Percentiles rank a stretch among this genome's conserved stretches.
phyloP scores from a whole-genome alignment of 1,140 invertebrate species.

The Pseudomyrmex sp. region DNA sequence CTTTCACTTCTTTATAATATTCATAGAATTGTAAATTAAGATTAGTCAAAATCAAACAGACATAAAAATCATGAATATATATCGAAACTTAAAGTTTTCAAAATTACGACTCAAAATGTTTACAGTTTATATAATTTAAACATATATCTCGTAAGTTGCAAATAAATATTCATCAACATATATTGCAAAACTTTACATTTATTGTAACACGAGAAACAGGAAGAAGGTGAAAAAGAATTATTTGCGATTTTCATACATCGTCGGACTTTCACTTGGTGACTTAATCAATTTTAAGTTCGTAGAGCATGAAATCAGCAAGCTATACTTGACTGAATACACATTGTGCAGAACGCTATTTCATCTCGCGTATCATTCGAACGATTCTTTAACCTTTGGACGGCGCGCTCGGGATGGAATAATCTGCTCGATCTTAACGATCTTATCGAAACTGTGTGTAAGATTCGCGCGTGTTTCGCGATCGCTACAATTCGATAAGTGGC shows the following conservation, averaged over 20 bases:
- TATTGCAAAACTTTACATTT: neutral
- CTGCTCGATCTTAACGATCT: neutral
- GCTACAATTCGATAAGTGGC: neutral
- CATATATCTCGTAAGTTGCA: no score
- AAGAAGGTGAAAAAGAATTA: constrained; percentile 20
- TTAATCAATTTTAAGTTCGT: constrained; percentile 38
- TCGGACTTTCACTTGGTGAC: constrained; percentile 33
- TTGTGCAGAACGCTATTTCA: constrained; percentile 2
- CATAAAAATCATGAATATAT: no score
- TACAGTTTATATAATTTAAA: no score
- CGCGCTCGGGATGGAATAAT: neutral
- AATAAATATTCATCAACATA: no score
- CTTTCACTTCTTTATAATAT: no score
- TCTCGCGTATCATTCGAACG: neutral
- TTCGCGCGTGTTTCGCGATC: neutral
- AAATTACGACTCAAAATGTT: no score
- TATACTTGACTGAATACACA: constrained; percentile 2
- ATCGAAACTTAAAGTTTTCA: no score
- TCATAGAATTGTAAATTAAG: no score
- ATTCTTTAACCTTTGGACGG: neutral
- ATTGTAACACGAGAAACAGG: neutral
- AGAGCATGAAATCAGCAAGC: constrained; percentile 6
- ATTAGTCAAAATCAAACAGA: no score
- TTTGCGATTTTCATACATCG: constrained; percentile 19
- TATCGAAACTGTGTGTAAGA: neutral